These are phyloP conservation scores for Dreissena polymorpha DNA, from an alignment of 1,140 invertebrate genomes.

Conservation along the genomic window DNA sequence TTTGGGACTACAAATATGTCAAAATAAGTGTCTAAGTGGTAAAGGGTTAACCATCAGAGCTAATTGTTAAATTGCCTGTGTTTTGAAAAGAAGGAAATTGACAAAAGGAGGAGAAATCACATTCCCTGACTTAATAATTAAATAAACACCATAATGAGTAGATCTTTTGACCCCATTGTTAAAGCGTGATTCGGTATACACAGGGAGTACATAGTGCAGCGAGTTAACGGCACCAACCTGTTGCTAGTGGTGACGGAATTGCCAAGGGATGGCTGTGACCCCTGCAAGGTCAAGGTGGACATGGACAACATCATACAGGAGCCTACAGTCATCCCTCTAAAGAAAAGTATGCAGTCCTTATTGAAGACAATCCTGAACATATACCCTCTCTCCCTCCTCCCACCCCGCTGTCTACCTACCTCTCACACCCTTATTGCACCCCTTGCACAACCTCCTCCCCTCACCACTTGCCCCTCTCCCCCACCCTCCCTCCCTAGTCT, in stretches of 20 bases:
- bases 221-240: conserved; percentile 56
- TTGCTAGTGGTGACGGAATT: conserved; percentile 59
- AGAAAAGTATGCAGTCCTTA: not conserved
- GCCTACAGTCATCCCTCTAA: not conserved
- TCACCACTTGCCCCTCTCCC: too few species aligned
- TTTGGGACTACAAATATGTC: too few species aligned
- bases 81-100: not conserved
- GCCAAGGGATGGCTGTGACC: conserved; percentile 52
- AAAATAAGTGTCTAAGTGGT: too few species aligned
- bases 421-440: too few species aligned
- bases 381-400: too few species aligned
- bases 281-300: conserved; percentile 24
- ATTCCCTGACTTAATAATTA: not conserved
- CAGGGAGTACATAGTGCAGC: conserved; percentile 55
- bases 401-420: too few species aligned
- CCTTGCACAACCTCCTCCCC: too few species aligned
- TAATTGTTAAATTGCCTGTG: not conserved
- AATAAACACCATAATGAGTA: not conserved
- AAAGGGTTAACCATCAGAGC: not conserved
- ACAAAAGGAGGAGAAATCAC: not conserved
- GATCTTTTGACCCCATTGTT: not conserved
- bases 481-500: too few species aligned
- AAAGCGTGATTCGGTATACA: conserved; percentile 6
- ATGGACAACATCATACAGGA: conserved; percentile 49
- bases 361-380: too few species aligned